Base-by-base conservation (phyloP, 2,113 vertebrate genomes). In the Atlantisia rogersi region DNA sequence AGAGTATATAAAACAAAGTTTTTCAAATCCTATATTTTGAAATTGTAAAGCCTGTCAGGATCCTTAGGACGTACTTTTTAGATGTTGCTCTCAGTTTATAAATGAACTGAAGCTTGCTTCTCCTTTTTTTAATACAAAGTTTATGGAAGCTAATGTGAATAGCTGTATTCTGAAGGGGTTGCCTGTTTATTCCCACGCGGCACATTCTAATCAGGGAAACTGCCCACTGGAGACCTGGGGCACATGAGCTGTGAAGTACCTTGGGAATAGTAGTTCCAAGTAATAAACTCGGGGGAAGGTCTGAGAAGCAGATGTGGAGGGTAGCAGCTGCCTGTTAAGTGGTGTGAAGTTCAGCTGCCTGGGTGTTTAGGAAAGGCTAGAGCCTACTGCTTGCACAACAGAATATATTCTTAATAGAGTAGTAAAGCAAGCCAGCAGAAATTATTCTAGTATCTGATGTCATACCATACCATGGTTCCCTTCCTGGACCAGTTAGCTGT, bases 231-330 rank as follows among this genome's bases (percentile, higher is more conserved):
- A 82, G 58, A 32, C 25, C 13, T 75, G 53, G 26, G 56, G 9
- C 31, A 55, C 11, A 1, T 0, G 20, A 40, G 48, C 22, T 37
- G 28, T 0, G 0, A 9, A 3, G 56, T 37, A 16, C 28, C 17
- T 82, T 52, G 24, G 52, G 52, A 62, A 9, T 17, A 73, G n/a
- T 21, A 29, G 37, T 39, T 78, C 52, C 22, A 35, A 52, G 22
- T 53, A 26, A 22, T 58, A 52, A 79, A 39, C 14, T 29, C 1
- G 0, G 65, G 35, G 52, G 63, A 25, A 50, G 17, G 24, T 65
- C 22, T 9, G 42, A 42, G 62, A 75, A 50, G 77, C 52, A 26
- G 71, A 65, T 59, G n/a, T 40, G 53, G 59, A 69, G 24, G 40
- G 24, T 11, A 37, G 25, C 53, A 44, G 48, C 69, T 87, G 82